Conservation (phyloP, 2,797 vertebrate genomes). For the Chrosomus eos region DNA sequence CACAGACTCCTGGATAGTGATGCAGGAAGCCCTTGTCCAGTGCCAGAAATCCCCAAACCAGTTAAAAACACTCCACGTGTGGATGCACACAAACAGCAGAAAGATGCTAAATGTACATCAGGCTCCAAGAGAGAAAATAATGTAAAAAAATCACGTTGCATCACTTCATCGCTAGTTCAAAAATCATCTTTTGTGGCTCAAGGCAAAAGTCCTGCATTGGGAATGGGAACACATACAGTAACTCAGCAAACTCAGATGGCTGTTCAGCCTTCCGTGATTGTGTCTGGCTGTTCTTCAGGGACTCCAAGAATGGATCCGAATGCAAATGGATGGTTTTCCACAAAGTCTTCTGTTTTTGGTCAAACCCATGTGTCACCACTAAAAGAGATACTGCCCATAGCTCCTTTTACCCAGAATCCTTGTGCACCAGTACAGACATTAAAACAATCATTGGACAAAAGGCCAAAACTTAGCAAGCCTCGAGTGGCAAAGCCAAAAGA, state of each 20-base stretch:
- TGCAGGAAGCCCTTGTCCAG: conserved; percentile 31
- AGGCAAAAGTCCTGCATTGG: conserved; percentile 44
- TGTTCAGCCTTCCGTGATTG: conserved; percentile 40
- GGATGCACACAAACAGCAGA: conserved; percentile 10
- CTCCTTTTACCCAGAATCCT: conserved; percentile 29
- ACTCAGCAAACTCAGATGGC: conserved; percentile 47
- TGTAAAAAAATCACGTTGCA: conserved; percentile 48
- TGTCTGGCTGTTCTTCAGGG: conserved; percentile 38
- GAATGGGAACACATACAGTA: conserved; percentile 57
- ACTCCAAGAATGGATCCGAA: conserved; percentile 49
- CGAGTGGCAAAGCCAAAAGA: conserved; percentile 59
- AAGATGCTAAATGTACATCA: not conserved
- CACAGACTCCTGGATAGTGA: conserved; percentile 71
- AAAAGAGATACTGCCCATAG: conserved; percentile 34
- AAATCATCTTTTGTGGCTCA: conserved; percentile 27
- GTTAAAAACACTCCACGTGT: conserved; percentile 2
- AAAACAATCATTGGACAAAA: conserved; percentile 64
- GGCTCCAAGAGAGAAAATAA: conserved; percentile 1
- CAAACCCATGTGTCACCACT: conserved; percentile 37
- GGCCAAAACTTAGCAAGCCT: conserved; percentile 54
- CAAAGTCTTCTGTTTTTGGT: conserved; percentile 16
- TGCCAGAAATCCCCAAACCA: conserved; percentile 15
- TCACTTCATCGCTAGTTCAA: conserved; percentile 50
- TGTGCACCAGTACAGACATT: conserved; percentile 25
- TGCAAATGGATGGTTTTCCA: conserved; percentile 50